Conservation (phyloP, 2,888 invertebrate genomes). For the Autographa gamma region DNA sequence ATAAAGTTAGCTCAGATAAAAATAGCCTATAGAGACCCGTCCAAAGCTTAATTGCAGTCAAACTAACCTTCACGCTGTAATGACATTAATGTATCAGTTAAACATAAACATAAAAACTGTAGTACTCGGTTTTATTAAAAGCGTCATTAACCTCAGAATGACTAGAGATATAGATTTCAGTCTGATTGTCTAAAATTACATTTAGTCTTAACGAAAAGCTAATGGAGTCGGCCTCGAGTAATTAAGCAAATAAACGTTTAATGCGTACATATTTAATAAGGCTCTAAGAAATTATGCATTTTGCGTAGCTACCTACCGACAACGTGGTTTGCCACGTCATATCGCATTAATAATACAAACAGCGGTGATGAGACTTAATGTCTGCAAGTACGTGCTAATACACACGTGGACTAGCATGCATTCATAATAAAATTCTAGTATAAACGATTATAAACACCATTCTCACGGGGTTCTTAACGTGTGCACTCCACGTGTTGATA, state of each 20-base stretch:
- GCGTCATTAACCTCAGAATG: constrained; percentile 48
- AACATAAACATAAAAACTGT: constrained; percentile 30
- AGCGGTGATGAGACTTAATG: constrained; percentile 34
- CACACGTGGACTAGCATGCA: constrained; percentile 50
- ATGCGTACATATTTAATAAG: background rate
- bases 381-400: constrained; percentile 46
- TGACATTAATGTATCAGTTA: constrained; percentile 33
- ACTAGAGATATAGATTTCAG: constrained; percentile 16
- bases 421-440: constrained; percentile 54
- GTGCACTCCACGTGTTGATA: constrained; percentile 74
- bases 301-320: constrained; percentile 2
- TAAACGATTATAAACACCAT: constrained; percentile 46
- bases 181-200: constrained; percentile 17
- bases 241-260: background rate
- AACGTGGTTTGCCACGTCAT: constrained; percentile 11
- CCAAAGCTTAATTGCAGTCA: constrained; percentile 26
- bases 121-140: constrained; percentile 31
- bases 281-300: background rate
- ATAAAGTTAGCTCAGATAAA: constrained; percentile 54
- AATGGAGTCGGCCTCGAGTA: constrained; percentile 8
- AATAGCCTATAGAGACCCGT: constrained; percentile 53
- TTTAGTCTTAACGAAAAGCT: constrained; percentile 17
- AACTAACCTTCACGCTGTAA: constrained; percentile 42
- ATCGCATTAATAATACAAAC: constrained; percentile 44
- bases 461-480: constrained; percentile 73